A percentile compares a stretch with the other conserved stretches of the same genome.
phyloP scores from a whole-genome alignment of 1,140 invertebrate species.

The Camponotus pennsylvanicus region DNA sequence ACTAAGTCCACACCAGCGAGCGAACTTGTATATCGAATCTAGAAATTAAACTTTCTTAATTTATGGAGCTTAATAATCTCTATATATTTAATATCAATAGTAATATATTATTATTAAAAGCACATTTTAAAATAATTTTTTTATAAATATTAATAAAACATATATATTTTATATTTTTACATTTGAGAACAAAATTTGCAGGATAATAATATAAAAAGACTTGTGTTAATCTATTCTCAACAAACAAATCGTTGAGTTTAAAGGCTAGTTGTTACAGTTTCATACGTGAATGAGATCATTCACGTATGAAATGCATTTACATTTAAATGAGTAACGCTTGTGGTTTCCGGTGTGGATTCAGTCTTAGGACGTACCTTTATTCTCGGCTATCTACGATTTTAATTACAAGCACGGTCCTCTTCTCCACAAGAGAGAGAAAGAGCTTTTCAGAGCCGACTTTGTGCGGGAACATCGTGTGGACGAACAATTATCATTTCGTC shows the following conservation, averaged over 20 bases:
- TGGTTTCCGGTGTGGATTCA: slow-evolving; percentile 14
- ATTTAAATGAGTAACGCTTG: neutral
- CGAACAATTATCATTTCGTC: slow-evolving; percentile 4
- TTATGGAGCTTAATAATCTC: neutral
- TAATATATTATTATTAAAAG: too few relatives aligned
- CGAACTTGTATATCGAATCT: neutral
- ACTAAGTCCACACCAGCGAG: neutral
- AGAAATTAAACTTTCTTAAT: too few relatives aligned
- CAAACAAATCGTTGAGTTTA: neutral
- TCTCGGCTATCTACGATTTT: slow-evolving; percentile 44
- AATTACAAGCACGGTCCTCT: slow-evolving; percentile 16
- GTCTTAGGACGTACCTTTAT: slow-evolving; percentile 26
- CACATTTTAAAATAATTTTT: too few relatives aligned
- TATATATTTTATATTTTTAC: too few relatives aligned
- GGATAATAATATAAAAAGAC: neutral
- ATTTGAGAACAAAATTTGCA: neutral
- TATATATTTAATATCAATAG: neutral
- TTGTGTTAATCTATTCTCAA: neutral
- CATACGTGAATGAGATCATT: neutral
- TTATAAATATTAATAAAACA: too few relatives aligned
- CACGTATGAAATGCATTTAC: neutral
- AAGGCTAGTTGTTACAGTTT: neutral
- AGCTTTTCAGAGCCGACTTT: too few relatives aligned
- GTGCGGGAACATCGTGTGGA: neutral
- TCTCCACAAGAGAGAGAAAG: neutral